Evolutionary conservation across 2,113 vertebrate genomes (phyloP).

Genomic region (Laticauda laticaudata): DNA sequence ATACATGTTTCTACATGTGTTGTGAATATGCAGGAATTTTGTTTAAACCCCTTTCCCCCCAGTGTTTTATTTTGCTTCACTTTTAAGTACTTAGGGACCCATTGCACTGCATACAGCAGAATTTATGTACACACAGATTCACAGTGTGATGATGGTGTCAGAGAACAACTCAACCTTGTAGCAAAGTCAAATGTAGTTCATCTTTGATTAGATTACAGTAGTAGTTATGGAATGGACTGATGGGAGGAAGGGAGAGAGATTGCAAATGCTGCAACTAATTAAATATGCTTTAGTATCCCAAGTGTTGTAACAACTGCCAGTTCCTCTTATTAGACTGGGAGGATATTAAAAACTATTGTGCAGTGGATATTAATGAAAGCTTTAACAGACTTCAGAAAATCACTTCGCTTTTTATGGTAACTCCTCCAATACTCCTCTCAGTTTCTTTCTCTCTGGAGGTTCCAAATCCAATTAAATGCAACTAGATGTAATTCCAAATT

Average conservation of each 20-base stretch:
- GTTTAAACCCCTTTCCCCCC: neutral
- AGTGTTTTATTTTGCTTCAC: constrained; percentile 32
- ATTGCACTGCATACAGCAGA: constrained; percentile 18
- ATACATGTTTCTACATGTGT: constrained; percentile 35
- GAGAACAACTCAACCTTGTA: constrained; percentile 36
- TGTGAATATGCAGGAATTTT: constrained; percentile 49
- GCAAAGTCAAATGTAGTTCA: constrained; percentile 54
- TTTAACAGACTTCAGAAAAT: constrained; percentile 72
- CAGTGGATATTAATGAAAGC: constrained; percentile 72
- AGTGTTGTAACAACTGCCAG: constrained; percentile 57
- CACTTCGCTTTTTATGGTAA: constrained; percentile 75
- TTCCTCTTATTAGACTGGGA: constrained; percentile 67
- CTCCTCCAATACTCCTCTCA: constrained; percentile 62
- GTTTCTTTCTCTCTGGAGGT: constrained; percentile 71
- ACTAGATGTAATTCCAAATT: constrained; percentile 81
- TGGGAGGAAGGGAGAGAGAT: neutral
- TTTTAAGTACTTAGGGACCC: constrained; percentile 37
- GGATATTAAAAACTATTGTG: constrained; percentile 72
- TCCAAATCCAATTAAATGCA: constrained; percentile 81
- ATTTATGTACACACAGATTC: constrained; percentile 17
- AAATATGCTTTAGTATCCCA: constrained; percentile 61
- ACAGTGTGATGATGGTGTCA: neutral
- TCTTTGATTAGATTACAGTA: constrained; percentile 53
- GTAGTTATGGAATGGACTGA: neutral
- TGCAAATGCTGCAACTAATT: constrained; percentile 57